Percentiles rank a stretch among this genome's conserved stretches.
phyloP scores from a whole-genome alignment of 2,113 vertebrate genomes.

The Prunella himalayana region DNA sequence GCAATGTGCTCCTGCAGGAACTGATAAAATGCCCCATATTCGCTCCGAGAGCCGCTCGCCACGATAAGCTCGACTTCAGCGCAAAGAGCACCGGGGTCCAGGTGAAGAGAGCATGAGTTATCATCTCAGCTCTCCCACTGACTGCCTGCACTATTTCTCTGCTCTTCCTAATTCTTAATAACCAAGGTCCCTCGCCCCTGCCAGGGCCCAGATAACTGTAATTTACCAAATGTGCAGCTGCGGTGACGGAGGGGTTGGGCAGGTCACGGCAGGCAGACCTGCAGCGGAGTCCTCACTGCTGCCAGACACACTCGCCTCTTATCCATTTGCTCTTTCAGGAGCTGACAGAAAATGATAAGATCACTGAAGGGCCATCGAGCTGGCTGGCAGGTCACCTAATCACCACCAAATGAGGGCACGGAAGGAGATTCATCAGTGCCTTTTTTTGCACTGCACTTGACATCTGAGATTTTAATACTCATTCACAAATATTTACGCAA shows the following conservation, averaged over 20 bases:
- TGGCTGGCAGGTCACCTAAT: conserved; percentile 15
- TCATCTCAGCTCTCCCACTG: neutral
- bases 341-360: neutral
- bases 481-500: neutral
- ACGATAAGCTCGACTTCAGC: neutral
- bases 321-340: neutral
- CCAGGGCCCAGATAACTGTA: neutral
- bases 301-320: neutral
- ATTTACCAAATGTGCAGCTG: neutral
- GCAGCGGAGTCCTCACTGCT: neutral
- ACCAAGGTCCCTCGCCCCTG: neutral
- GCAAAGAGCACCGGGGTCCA: neutral
- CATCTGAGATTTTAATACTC: neutral
- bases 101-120: neutral
- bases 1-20: neutral
- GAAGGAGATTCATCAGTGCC: neutral
- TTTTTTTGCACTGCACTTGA: neutral
- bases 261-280: neutral
- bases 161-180: conserved; percentile 17
- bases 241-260: neutral
- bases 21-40: neutral
- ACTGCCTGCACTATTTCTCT: neutral
- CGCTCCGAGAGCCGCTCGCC: fast-evolving
- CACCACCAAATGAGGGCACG: neutral
- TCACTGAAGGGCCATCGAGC: neutral